phyloP scores from a whole-genome alignment of 2,888 invertebrate genomes.

The Xestia ashworthii region DNA sequence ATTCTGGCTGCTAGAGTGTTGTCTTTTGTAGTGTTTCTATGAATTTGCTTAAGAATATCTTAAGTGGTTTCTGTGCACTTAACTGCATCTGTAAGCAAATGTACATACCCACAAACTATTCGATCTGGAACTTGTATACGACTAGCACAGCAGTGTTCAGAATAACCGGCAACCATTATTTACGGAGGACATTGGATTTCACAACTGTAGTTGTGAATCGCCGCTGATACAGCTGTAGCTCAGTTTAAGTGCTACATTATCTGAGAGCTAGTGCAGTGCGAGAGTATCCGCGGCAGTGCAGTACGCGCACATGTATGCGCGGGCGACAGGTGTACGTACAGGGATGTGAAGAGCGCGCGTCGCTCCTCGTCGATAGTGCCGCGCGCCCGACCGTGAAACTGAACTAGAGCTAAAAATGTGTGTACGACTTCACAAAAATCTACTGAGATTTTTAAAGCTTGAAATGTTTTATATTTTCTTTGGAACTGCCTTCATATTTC shows the following conservation, averaged over 20 bases:
- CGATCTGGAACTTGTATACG: constrained; percentile 13
- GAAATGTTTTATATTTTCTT: not conserved
- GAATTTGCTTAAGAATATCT: constrained; percentile 49
- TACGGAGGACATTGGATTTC: constrained; percentile 20
- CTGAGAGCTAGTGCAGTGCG: constrained; percentile 23
- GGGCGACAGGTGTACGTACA: constrained; percentile 34
- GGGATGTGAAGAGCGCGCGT: not conserved
- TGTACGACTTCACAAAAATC: constrained; percentile 10
- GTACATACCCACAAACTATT: constrained; percentile 7
- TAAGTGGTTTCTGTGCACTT: constrained; percentile 49
- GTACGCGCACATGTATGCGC: not conserved
- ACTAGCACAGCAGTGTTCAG: not conserved
- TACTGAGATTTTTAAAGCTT: not conserved
- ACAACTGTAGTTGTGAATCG: constrained; percentile 29
- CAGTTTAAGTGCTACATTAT: constrained; percentile 36
- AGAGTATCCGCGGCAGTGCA: constrained; percentile 8
- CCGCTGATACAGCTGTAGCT: constrained; percentile 39
- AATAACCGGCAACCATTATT: constrained; percentile 22
- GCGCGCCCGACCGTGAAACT: constrained; percentile 45
- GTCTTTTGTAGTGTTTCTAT: constrained; percentile 38
- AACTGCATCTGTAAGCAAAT: constrained; percentile 37
- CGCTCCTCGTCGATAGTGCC: constrained; percentile 8
- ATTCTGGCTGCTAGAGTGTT: constrained; percentile 12
- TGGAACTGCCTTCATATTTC: not conserved
- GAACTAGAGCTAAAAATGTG: constrained; percentile 32